These are phyloP conservation scores for Perithous albicinctus DNA, from an alignment of 2,888 invertebrate genomes.

Conservation along the genomic window DNA sequence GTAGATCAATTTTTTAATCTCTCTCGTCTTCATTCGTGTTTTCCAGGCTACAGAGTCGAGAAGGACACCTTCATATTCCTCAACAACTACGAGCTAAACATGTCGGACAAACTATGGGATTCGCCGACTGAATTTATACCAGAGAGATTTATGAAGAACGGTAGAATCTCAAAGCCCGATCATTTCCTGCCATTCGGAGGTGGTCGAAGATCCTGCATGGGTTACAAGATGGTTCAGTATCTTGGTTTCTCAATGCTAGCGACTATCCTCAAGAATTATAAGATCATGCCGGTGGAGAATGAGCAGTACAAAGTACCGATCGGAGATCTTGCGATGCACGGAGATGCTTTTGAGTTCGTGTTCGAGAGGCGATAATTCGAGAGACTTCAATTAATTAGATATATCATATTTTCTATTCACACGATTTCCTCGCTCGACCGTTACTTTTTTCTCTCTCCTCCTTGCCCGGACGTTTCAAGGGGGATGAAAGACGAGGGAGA, in stretches of 20 bases:
- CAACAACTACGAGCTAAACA: conserved; percentile 89
- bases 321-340: conserved; percentile 86
- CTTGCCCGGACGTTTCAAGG: background rate
- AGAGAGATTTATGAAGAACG: conserved; percentile 87
- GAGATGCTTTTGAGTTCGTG: conserved; percentile 85
- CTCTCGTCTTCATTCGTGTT: conserved; percentile 63
- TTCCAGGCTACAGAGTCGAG: conserved; percentile 87
- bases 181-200: conserved; percentile 89
- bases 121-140: conserved; percentile 87
- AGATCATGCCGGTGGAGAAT: conserved; percentile 84
- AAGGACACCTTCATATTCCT: conserved; percentile 88
- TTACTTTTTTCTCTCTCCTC: conserved; percentile 21
- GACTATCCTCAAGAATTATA: conserved; percentile 86
- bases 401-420: background rate
- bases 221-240: conserved; percentile 88
- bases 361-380: conserved; percentile 83
- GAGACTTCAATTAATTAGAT: background rate
- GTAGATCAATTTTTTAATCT: background rate
- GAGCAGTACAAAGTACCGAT: conserved; percentile 86
- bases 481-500: conserved; percentile 24
- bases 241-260: conserved; percentile 86
- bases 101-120: conserved; percentile 88
- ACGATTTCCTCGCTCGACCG: background rate
- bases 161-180: conserved; percentile 87
- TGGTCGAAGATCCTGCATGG: conserved; percentile 89